Conservation (phyloP, 1,140 invertebrate species). For the Hydropsyche tenuis region DNA sequence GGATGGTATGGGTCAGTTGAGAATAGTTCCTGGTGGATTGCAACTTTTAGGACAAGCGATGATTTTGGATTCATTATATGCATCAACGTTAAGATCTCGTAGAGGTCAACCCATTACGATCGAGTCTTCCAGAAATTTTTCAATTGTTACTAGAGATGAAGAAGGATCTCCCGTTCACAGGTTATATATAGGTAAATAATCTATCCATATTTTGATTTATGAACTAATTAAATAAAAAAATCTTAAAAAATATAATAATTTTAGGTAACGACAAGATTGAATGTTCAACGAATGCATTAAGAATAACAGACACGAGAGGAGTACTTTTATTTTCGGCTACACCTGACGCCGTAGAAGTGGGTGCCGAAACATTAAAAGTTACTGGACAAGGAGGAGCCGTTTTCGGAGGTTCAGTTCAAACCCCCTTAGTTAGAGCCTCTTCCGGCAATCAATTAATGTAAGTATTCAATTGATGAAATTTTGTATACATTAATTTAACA, state of each 20-base stretch:
- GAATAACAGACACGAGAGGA: constrained; percentile 80
- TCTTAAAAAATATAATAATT: constrained; percentile 4
- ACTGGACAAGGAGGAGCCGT: constrained; percentile 82
- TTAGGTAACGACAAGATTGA: constrained; percentile 79
- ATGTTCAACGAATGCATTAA: constrained; percentile 77
- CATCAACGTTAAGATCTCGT: constrained; percentile 82
- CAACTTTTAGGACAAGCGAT: constrained; percentile 86
- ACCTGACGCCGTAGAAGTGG: constrained; percentile 80
- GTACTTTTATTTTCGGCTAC: constrained; percentile 83
- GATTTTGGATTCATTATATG: constrained; percentile 85
- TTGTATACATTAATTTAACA: neutral
- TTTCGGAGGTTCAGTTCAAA: constrained; percentile 84
- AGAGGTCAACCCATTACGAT: constrained; percentile 81
- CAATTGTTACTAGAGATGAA: constrained; percentile 80
- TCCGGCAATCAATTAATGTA: constrained; percentile 83
- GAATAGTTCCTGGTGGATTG: constrained; percentile 86
- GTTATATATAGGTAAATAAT: constrained; percentile 75
- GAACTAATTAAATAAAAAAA: neutral
- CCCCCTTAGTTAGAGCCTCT: constrained; percentile 79
- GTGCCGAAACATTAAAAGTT: constrained; percentile 79
- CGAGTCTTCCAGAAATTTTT: constrained; percentile 88
- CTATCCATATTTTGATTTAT: constrained; percentile 3
- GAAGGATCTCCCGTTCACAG: constrained; percentile 79
- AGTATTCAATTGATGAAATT: constrained; percentile 50
- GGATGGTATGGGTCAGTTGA: constrained; percentile 93